Base-by-base conservation (phyloP, 2,113 vertebrate genomes). In the Hippocampus comes region DNA sequence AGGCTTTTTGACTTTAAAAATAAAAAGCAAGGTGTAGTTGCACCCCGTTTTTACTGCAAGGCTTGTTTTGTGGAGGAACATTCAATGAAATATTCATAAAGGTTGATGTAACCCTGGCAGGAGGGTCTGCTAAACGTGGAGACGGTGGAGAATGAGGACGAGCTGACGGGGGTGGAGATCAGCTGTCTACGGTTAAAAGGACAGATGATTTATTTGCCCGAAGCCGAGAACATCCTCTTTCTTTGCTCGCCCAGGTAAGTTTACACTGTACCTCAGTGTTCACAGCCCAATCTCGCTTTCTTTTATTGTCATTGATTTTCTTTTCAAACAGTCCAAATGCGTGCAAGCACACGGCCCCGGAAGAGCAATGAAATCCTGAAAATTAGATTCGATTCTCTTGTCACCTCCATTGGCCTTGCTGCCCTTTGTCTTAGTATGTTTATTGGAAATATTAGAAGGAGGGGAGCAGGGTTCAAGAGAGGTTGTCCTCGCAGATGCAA, bases 181-280 rank as follows among this genome's bases (percentile, higher is more conserved):
- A 97, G 96, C 91, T 98, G 97, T 90, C 92, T 99, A 63, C 94
- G 97, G 68, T 87, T 99, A 77, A 99, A 99, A 88, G 97, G 97
- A 51, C 97, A 99, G 84, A 99, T 99, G 97, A 98, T 99, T 88
- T 97, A 97, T 82, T 91, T 99, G 85, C 95, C 97, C 15, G 97
- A 99, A 92, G 97, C 97, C n/a, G 97, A 99, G 75, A 98, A 96
- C 87, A 97, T 99, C 87, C 96, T 99, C 63, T 99, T 99, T 67
- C 95, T 99, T 79, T 99, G 97, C 84, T 99, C 97, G 0, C 97
- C 97, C 76, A 99, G 97, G 97, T 99, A 93, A 73, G 68, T 72
- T 20, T 51, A 69, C 61, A 38, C 21, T 41, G 30, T 12, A 68
- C 20, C 18, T 41, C 27, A 15, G 12, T n/a, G 48, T 55, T 55